Evolutionary conservation across 1,140 invertebrate species (phyloP).

Genomic region (Ephestia elutella): DNA sequence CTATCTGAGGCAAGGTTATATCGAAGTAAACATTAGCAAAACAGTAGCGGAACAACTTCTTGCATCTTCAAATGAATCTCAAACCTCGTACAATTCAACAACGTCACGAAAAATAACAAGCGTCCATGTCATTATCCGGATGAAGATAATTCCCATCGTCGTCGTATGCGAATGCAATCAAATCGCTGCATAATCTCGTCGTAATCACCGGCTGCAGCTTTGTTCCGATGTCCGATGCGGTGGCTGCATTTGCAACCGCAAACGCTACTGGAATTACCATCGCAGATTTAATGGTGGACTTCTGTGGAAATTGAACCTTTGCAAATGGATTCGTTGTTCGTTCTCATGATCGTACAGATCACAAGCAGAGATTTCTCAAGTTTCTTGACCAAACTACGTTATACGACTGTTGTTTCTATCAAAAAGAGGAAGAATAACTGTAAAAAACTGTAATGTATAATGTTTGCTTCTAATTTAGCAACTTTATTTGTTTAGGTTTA

Average conservation of each 20-base stretch:
- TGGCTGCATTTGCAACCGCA: not conserved
- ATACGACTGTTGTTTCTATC: too few species aligned
- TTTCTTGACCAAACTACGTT: too few species aligned
- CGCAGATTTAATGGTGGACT: not conserved
- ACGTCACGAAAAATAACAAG: conserved; percentile 16
- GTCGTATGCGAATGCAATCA: conserved; percentile 1
- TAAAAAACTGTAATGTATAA: too few species aligned
- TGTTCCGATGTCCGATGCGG: not conserved
- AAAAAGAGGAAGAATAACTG: too few species aligned
- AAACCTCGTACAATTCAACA: not conserved
- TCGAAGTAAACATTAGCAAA: too few species aligned
- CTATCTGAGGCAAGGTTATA: too few species aligned
- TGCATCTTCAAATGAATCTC: not conserved
- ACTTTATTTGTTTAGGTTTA: too few species aligned
- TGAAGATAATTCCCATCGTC: conserved; percentile 14
- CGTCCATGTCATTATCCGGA: conserved; percentile 9
- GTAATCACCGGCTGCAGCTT: conserved; percentile 13
- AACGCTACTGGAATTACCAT: conserved; percentile 5
- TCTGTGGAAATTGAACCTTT: not conserved
- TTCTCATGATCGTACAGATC: not conserved
- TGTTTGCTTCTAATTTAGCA: too few species aligned
- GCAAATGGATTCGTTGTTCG: not conserved
- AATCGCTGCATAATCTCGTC: conserved; percentile 12
- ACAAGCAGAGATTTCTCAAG: too few species aligned
- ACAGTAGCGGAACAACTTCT: too few species aligned